These are phyloP conservation scores for Thomomys bottae DNA, from an alignment of 2,113 vertebrate genomes.

Conservation along the genomic window DNA sequence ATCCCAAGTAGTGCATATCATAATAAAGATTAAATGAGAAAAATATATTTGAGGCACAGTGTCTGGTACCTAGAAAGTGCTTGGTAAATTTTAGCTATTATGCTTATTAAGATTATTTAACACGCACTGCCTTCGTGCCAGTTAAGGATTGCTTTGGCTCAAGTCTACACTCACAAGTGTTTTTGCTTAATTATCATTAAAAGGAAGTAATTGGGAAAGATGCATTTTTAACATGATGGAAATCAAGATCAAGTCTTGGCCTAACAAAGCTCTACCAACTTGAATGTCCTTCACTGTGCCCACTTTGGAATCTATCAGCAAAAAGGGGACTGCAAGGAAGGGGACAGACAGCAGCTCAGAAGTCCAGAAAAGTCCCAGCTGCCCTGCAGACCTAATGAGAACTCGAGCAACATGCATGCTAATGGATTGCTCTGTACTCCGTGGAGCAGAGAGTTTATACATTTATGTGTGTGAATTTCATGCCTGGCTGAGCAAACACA, in stretches of 20 bases:
- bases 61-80: slow-evolving; percentile 37
- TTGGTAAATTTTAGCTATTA: slow-evolving; percentile 49
- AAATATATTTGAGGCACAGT: background rate
- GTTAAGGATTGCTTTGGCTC: slow-evolving; percentile 45
- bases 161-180: background rate
- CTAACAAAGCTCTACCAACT: background rate
- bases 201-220: slow-evolving; percentile 56
- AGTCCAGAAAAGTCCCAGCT: background rate
- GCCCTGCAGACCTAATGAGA: background rate
- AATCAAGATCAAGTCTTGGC: slow-evolving; percentile 45
- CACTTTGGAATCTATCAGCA: background rate
- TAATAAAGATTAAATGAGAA: slow-evolving; percentile 53
- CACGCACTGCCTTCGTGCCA: background rate
- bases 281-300: background rate
- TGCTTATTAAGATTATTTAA: slow-evolving; percentile 59
- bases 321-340: background rate
- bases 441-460: background rate
- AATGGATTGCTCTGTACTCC: accelerated
- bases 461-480: background rate
- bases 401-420: background rate
- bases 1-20: background rate
- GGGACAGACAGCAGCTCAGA: accelerated
- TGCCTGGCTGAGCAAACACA: slow-evolving; percentile 37
- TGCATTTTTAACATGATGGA: slow-evolving; percentile 44
- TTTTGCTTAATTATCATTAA: slow-evolving; percentile 63